Base-by-base conservation (phyloP, 2,113 vertebrate genomes). In the Barnardius zonarius region DNA sequence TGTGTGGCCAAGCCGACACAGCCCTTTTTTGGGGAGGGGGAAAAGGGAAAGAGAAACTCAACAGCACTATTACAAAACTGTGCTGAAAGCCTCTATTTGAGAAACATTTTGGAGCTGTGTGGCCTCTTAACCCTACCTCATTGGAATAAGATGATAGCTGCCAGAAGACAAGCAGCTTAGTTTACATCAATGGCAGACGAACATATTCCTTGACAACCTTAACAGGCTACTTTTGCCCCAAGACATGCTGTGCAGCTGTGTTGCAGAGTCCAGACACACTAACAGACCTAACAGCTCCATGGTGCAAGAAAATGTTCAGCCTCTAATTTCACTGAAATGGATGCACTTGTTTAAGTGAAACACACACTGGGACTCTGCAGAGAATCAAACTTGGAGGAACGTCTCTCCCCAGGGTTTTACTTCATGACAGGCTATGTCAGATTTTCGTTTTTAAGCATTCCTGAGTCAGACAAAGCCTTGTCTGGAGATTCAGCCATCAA, bases 401-500 rank as follows among this genome's bases (percentile, higher is more conserved):
- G 59, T 61, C 27, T 92, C 48, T 90, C 88, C 62, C 74, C 15
- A 22, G 48, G 57, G 52, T n/a, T 92, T 92, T 78, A 35, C 10
- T 64, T 84, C 33, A 4, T 67, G 83, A 93, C 61, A 83, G 48
- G 41, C 39, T 90, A 54, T 66, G 62, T 83, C 77, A 95, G 46
- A 75, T 72, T 87, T 80, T 54, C 54, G 61, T 91, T 82, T 78
- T 70, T 66, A 66, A 91, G 64, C 66, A 33, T 55, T 77, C 88
- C 49, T 83, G 75, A 80, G 85, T 27, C 87, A 89, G 91, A 54
- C 52, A 92, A 83, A 89, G 49, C 46, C 62, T 82, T 48, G 59
- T 63, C 73, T 84, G 44, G 13, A 4, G 76, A 75, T 80, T 28
- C 75, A 91, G 54, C 48, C 69, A 75, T 78, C 30, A 68, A 7